Percentiles rank a stretch among this genome's conserved stretches.
These are phyloP conservation scores for Bombus ignitus DNA, from an alignment of 1,140 invertebrate species.

Conservation along the genomic window DNA sequence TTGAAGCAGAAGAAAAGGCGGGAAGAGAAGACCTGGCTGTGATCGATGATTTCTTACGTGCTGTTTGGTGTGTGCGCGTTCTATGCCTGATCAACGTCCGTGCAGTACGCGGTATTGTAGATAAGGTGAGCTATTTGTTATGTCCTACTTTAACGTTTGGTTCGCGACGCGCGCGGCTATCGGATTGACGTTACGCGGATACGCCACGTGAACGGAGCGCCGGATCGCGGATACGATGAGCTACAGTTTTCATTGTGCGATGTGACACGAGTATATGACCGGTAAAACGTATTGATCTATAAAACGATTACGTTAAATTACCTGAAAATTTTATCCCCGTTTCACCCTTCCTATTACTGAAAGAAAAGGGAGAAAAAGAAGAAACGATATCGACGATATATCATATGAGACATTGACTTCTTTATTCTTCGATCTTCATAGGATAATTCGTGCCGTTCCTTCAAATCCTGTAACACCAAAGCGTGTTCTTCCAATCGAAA, in stretches of 20 bases:
- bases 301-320: background rate
- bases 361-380: background rate
- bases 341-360: background rate
- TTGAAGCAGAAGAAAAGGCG: constrained; percentile 34
- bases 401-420: too few species aligned
- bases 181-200: background rate
- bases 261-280: background rate
- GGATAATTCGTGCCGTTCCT: too few species aligned
- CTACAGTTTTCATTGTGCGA: background rate
- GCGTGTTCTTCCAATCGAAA: background rate
- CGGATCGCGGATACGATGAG: background rate
- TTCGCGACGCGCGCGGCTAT: background rate
- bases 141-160: background rate
- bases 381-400: too few species aligned
- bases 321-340: background rate
- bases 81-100: constrained; percentile 39
- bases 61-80: constrained; percentile 64
- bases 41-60: constrained; percentile 64
- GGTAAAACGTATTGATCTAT: background rate
- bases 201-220: constrained; percentile 41
- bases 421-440: too few species aligned
- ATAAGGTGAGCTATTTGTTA: constrained; percentile 54
- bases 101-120: constrained; percentile 27
- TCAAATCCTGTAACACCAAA: background rate
- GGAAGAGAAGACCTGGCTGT: constrained; percentile 42